Evolutionary conservation across 2,797 vertebrate genomes (phyloP).

Genomic region (Decapterus maruadsi): DNA sequence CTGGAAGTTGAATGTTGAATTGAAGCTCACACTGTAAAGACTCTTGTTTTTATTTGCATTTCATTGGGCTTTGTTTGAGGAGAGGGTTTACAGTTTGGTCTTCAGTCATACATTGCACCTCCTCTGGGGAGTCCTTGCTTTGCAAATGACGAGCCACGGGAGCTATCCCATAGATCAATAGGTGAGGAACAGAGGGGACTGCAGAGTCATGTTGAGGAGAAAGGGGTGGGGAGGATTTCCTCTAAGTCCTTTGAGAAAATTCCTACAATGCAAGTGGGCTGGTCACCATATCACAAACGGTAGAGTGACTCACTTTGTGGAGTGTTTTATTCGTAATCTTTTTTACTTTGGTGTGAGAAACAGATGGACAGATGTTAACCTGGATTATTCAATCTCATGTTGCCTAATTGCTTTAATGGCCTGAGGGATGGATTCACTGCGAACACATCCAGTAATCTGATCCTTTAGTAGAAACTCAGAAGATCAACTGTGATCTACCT

Average conservation of each 20-base stretch:
- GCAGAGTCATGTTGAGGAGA: constrained; percentile 41
- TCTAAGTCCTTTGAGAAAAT: constrained; percentile 54
- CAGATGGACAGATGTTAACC: neutral
- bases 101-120: constrained; percentile 41
- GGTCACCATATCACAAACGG: constrained; percentile 14
- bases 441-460: neutral
- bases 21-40: constrained; percentile 33
- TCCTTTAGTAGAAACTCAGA: no score
- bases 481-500: no score
- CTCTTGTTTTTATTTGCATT: constrained; percentile 68
- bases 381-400: neutral
- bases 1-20: constrained; percentile 26
- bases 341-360: neutral
- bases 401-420: neutral
- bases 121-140: constrained; percentile 56
- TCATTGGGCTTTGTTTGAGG: constrained; percentile 64
- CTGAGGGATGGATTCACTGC: neutral
- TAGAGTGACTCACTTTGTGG: constrained; percentile 10
- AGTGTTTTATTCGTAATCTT: neutral
- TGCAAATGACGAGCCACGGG: constrained; percentile 52
- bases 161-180: constrained; percentile 49
- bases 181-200: constrained; percentile 43
- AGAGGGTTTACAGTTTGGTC: constrained; percentile 32
- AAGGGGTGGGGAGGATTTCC: constrained; percentile 69
- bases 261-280: constrained; percentile 30